phyloP scores from a whole-genome alignment of 2,797 vertebrate genomes.

The Pygocentrus nattereri region DNA sequence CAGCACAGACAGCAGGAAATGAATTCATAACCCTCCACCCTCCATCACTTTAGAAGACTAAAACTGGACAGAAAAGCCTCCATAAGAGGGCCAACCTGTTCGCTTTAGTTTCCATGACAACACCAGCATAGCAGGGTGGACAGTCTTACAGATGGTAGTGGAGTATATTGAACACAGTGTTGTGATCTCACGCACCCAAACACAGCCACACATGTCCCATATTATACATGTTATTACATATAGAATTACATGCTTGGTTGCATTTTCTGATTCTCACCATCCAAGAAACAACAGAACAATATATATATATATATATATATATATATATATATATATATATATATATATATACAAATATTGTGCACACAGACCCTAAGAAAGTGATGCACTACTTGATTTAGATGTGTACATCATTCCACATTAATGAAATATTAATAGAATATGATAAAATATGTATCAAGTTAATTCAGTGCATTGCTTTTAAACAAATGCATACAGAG shows the following conservation, averaged over 20 bases:
- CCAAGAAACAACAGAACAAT: no score
- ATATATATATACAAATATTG: no score
- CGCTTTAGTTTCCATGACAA: slow-evolving; percentile 36
- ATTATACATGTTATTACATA: no score
- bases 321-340: no score
- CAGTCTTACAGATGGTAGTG: neutral
- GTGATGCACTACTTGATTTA: no score
- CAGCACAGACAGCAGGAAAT: slow-evolving; percentile 35
- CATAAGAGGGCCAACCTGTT: neutral
- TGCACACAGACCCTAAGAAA: no score
- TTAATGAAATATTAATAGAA: no score
- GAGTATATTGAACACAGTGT: neutral
- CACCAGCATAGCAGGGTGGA: slow-evolving; percentile 5
- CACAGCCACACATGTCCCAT: neutral
- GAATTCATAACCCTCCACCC: slow-evolving; percentile 1
- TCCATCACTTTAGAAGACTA: slow-evolving; percentile 5
- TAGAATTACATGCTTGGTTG: no score
- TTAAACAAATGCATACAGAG: neutral
- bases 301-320: no score
- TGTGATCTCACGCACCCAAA: neutral
- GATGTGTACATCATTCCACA: no score
- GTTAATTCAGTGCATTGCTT: neutral
- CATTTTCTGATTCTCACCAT: no score
- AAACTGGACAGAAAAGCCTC: neutral
- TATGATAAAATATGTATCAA: neutral